Base-by-base conservation (phyloP, 1,140 invertebrate species). In the Drosophila rufa region DNA sequence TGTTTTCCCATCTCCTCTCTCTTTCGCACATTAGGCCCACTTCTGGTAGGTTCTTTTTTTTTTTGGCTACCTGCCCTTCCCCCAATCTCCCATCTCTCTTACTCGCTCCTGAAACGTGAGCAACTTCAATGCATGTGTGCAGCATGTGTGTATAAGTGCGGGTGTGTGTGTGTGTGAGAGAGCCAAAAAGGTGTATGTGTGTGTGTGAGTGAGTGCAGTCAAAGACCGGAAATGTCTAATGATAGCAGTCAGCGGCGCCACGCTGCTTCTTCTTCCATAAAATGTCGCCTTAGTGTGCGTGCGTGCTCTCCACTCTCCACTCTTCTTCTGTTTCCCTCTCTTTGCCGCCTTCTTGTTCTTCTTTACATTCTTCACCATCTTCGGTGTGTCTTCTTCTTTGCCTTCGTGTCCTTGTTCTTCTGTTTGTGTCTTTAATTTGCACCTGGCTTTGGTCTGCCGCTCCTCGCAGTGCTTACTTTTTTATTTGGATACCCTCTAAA, bases 211-310 rank as follows among this genome's bases (percentile, higher is more conserved):
- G 74, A 78, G 51, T 70, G 69, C 48, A 69, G 64, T 22, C 66
- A 75, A 70, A 75, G 83, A 73, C 83, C 83, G 83, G 83, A 86
- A 87, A 87, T 83, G 80, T 77, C 67, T 80, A 83, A 86, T 80
- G 80, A 87, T 62, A 69, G 69, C 59, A 42, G 53, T 60, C 71
- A 61, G 30, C 58, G 47, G 58, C 62, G 62, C 66, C 43, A 48
- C 51, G 62, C 19, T 57, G 55, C 51, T 55, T 55, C 51, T 19
- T 55, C 51, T 55, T 38, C 51, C 51, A 55, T 55, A 40, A 68
- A 80, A 59, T 69, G 77, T 70, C 56, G 53, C 42, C 55, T 57
- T 22, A 2, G 27, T 30, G 27, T 30, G 27, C 27, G 53, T 55
- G 53, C 55, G 38, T 46, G 38, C 25, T 46, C 19, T 9, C 15